Base-by-base conservation (phyloP, 2,888 invertebrate genomes). In the Eupithecia dodoneata region DNA sequence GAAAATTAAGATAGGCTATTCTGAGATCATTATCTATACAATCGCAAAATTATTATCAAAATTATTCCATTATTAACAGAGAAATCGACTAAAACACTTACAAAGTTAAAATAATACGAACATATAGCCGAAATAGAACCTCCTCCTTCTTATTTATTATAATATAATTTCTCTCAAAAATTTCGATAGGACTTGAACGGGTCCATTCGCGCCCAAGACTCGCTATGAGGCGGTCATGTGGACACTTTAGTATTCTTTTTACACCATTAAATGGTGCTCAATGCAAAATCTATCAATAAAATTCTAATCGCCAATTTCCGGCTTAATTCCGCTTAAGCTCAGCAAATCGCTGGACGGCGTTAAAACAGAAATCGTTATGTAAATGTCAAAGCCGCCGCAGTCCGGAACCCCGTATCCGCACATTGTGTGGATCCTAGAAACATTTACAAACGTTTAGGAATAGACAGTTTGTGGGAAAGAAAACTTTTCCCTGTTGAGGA, bases 341-440 rank as follows among this genome's bases (percentile, higher is more conserved):
- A 45, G 18, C 74, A 72, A 71, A 75, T 76, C 66, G 71, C 15
- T 55, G 77, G n/a, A 66, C 74, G 78, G 76, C 72, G 79, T 79
- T 76, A 79, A 79, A 79, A 79, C 79, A 79, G 76, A 79, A 76
- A 79, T 79, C 47, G 55, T 72, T 79, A 79, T 79, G 79, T 79
- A 59, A 79, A 79, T 79, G 47, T 71, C 65, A 74, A 76, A 74
- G 75, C 72, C 71, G 74, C 75, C 78, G 77, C 93, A 93, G 93
- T 90, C 92, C 93, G 94, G 94, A 92, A 92, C 92, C 85, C 84
- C 79, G 86, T 89, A 93, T 94, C 94, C 94, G 94, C 88, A 83
- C 93, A 93, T 94, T 94, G 94, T 94, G 86, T 88, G 85, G 85
- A 90, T 91, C 90, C 88, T 87, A 90, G 87, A 87, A 86, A 88